phyloP scores from a whole-genome alignment of 2,113 vertebrate genomes.

The Mystacornis crossleyi region DNA sequence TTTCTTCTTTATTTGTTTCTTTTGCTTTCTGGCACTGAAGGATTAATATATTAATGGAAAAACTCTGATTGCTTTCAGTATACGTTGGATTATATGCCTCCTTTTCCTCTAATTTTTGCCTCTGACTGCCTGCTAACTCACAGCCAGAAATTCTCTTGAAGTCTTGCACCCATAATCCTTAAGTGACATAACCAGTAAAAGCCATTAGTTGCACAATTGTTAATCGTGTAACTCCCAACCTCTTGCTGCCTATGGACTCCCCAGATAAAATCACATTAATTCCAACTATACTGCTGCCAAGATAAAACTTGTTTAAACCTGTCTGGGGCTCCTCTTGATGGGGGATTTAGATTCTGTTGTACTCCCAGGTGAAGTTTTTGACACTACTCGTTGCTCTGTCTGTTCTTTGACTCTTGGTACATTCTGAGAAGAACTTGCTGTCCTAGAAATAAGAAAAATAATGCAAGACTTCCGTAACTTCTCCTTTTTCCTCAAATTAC shows the following conservation, averaged over 20 bases:
- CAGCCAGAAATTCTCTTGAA: neutral
- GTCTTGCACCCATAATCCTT: neutral
- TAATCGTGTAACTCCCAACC: neutral
- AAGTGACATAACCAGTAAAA: neutral
- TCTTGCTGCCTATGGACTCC: neutral
- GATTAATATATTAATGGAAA: neutral
- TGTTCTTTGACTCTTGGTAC: constrained; percentile 80
- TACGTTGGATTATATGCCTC: neutral
- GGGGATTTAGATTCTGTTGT: constrained; percentile 46
- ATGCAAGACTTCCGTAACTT: neutral
- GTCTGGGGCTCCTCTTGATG: constrained; percentile 64
- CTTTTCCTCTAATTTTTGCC: neutral
- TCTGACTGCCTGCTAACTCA: neutral
- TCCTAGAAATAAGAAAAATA: constrained; percentile 63
- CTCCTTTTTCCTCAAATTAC: neutral
- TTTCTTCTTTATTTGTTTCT: neutral
- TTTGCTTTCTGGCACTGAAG: neutral
- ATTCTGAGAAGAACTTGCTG: constrained; percentile 68
- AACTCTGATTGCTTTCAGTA: neutral
- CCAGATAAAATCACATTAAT: neutral
- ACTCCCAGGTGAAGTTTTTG: constrained; percentile 60
- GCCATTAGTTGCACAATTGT: neutral
- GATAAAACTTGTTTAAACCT: constrained; percentile 40
- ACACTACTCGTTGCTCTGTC: constrained; percentile 40
- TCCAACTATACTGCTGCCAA: neutral